Conservation (phyloP, 2,888 invertebrate genomes). For the Ashinkailepas kermadecensis region DNA sequence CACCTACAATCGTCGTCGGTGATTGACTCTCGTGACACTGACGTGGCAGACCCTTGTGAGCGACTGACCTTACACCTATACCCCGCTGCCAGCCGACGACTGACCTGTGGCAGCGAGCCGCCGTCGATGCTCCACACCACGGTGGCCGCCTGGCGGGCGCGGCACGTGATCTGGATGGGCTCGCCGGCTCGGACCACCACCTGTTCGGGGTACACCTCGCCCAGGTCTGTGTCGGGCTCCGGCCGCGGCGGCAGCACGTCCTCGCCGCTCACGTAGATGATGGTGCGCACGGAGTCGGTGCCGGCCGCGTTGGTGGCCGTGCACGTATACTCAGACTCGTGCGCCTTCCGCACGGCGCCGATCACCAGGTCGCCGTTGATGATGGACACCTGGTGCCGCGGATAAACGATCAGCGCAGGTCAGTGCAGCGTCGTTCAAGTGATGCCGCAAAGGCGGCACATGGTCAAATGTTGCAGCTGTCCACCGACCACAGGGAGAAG, state of each 20-base stretch:
- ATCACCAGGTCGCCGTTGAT: slow-evolving; percentile 60
- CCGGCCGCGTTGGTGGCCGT: slow-evolving; percentile 65
- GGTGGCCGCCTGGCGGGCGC: neutral
- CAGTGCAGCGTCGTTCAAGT: too few relatives aligned
- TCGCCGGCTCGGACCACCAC: slow-evolving; percentile 29
- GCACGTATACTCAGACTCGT: slow-evolving; percentile 78
- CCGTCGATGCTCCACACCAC: neutral
- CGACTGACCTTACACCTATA: too few relatives aligned
- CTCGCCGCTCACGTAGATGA: slow-evolving; percentile 56
- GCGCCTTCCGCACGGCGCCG: slow-evolving; percentile 56
- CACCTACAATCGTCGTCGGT: too few relatives aligned
- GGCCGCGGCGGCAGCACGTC: slow-evolving; percentile 23
- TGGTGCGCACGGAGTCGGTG: slow-evolving; percentile 53
- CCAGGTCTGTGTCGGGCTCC: neutral
- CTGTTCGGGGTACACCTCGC: slow-evolving; percentile 27
- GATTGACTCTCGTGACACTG: too few relatives aligned
- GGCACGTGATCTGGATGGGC: slow-evolving; percentile 19
- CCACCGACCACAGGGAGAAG: too few relatives aligned
- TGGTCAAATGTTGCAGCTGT: too few relatives aligned
- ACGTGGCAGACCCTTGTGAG: too few relatives aligned
- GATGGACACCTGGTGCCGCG: slow-evolving; percentile 35
- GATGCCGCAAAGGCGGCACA: too few relatives aligned
- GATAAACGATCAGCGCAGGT: too few relatives aligned
- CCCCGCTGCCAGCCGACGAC: too few relatives aligned
- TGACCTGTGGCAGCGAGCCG: neutral